Evolutionary conservation across 64 coral and sea anemone genomes (phyloP), one percentile per base, ranked within the genome.

Genomic region (Pachyseris speciosa): DNA sequence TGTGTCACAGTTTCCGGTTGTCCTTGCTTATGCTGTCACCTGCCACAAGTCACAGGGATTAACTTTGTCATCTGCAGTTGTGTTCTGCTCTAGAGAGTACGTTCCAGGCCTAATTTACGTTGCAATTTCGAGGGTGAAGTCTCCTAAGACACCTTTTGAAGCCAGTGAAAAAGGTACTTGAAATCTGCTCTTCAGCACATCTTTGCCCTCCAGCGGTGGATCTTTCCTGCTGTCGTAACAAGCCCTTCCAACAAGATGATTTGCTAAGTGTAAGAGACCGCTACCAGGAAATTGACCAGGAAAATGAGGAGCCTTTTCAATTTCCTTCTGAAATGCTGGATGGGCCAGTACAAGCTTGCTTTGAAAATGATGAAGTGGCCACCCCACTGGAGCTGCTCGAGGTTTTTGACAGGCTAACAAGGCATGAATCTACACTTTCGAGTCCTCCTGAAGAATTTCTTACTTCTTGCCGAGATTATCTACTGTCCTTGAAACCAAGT

Each of bases 41-140:
- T 75, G 88, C 34, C 74, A 71, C 26, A 80, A 90, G 47, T 64
- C 88, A 13, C 88, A 89, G 34, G 83, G 55, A 25, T 24, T 64
- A 50, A 75, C 86, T 32, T 32, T 88, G 48, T 7, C 86, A 15
- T 52, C 75, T 22, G 75, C 58, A 22, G 31, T 90, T 69, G 28
- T 80, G 3, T 75, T 69, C 74, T 89, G 75, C 22, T 50, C 27
- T 10, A 2, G 48, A 12, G 61, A 90, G 47, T 90, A 67, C 44
- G 88, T 69, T 69, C 38, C 88, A 3, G 88, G 74, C 12, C 38
- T 80, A 45, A 49, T 42, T 59, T 74, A 80, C 55, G 75, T 90
- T 36, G 63, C 88, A 24, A 17, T 74, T 11, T 89, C 59, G n/a
- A 70, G 86, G 25, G 86, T 88, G 9, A 88, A 22, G 37, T 61